Base-by-base conservation (phyloP, 2,113 vertebrate species). In the Sebastes schlegelii region DNA sequence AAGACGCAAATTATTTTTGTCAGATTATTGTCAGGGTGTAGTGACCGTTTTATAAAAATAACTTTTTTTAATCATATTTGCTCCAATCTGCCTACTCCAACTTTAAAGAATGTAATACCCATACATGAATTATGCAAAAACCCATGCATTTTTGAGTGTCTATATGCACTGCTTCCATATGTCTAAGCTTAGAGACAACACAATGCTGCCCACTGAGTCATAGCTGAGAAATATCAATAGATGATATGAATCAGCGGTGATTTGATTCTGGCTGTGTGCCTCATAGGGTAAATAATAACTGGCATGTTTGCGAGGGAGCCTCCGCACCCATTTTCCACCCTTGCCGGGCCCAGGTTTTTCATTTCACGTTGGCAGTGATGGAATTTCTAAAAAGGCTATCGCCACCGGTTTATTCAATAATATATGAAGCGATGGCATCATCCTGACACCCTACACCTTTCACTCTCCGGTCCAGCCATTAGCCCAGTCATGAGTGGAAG, bases 401-500 rank as follows among this genome's bases (percentile, higher is more conserved):
- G 49, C 52, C 65, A 48, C 43, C 42, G 13, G 43, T 57, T 63
- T 48, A 21, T 77, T 95, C 52, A 94, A 95, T 95, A 94, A 96
- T 95, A 81, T 49, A 95, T 93, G 79, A 91, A 64, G 79, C 51
- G 14, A 58, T 60, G 83, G 74, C 85, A 74, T 87, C 86, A 83
- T 79, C 69, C 70, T 17, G 94, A 94, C 89, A 96, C 79, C 79
- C 84, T 85, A 93, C 86, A 93, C 91, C 76, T 51, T 19, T 66
- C 86, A 16, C 60, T 77, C 85, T 63, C 85, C 74, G 80, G 72
- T 79, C 49, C n/a, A 54, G 61, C 82, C 84, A 77, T 88, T 84
- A 81, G 65, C 61, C n/a, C 55, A 42, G 71, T 23, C 85, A 69
- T 57, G 87, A 85, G 85, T 42, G 62, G 78, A 66, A 67, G 86